Evolutionary conservation across 53 echinoderm and acorn worm species (phyloP).

Genomic region (Crossaster papposus): DNA sequence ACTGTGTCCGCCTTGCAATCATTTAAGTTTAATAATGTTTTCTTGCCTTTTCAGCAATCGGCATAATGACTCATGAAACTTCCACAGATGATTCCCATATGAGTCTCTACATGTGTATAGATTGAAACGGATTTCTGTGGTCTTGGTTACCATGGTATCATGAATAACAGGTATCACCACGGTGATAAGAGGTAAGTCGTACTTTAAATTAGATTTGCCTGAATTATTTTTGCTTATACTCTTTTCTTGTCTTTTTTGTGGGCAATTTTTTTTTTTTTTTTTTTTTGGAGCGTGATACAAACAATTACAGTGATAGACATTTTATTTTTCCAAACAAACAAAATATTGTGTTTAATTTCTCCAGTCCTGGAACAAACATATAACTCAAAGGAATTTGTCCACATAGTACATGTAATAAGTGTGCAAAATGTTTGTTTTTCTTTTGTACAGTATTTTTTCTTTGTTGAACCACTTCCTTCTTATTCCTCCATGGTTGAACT

Average conservation of each 20-base stretch:
- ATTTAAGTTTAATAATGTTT: background rate
- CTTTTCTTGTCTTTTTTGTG: background rate
- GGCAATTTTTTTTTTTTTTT: background rate
- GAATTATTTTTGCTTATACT: background rate
- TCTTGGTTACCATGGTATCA: conserved; percentile 45
- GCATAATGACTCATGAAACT: too few species aligned
- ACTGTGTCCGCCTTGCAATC: background rate
- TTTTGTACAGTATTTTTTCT: too few species aligned
- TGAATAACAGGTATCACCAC: conserved; percentile 49
- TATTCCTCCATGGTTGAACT: too few species aligned
- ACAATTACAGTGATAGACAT: too few species aligned
- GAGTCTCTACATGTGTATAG: background rate
- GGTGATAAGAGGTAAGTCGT: conserved; percentile 48
- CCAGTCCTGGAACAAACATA: too few species aligned
- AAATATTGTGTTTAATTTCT: too few species aligned
- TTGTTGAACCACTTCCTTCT: too few species aligned
- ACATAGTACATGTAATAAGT: too few species aligned
- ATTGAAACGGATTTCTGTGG: background rate
- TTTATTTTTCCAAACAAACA: too few species aligned
- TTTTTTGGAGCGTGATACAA: too few species aligned
- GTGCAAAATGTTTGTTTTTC: too few species aligned
- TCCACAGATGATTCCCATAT: conserved; percentile 7
- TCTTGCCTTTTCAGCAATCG: background rate
- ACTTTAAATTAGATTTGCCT: background rate
- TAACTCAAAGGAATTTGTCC: too few species aligned